Conservation (phyloP, 2,113 vertebrate species). For the Ophthalmolycus amberensis region DNA sequence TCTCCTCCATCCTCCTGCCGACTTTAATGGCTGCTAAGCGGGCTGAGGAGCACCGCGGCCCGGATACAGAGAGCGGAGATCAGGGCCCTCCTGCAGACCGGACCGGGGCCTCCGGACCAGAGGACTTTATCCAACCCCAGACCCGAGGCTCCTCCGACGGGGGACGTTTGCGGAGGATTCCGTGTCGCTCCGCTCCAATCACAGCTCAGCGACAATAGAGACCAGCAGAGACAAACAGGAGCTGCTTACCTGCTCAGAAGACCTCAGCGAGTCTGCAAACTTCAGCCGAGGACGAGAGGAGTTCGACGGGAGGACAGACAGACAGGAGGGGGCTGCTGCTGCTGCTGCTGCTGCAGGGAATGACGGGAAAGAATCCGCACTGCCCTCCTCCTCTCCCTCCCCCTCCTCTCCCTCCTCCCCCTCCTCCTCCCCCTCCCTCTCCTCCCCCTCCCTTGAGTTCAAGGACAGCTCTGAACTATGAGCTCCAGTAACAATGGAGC, state of each 20-base stretch:
- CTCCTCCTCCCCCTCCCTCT: background rate
- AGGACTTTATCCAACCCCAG: accelerated
- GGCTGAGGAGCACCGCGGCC: background rate
- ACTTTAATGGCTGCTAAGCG: background rate
- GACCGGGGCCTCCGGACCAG: background rate
- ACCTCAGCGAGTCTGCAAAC: conserved; percentile 18
- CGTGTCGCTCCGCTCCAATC: conserved; percentile 24
- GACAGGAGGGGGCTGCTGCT: background rate
- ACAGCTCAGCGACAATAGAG: background rate
- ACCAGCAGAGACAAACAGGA: background rate
- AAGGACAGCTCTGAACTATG: too few species aligned
- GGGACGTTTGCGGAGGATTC: conserved; percentile 22
- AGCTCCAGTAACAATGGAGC: too few species aligned
- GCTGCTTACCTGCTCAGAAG: conserved; percentile 41
- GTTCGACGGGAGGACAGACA: conserved; percentile 20
- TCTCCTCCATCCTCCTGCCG: conserved; percentile 56
- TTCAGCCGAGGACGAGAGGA: conserved; percentile 16
- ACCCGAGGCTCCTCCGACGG: background rate
- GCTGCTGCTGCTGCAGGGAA: conserved; percentile 68
- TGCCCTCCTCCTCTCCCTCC: conserved; percentile 25
- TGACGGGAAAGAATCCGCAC: conserved; percentile 77
- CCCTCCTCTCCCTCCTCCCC: background rate
- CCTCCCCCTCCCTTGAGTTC: too few species aligned
- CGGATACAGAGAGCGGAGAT: background rate
- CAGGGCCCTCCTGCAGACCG: background rate